Evolutionary conservation across 2,113 vertebrate species (phyloP).

Genomic region (Hemichromis elongatus): DNA sequence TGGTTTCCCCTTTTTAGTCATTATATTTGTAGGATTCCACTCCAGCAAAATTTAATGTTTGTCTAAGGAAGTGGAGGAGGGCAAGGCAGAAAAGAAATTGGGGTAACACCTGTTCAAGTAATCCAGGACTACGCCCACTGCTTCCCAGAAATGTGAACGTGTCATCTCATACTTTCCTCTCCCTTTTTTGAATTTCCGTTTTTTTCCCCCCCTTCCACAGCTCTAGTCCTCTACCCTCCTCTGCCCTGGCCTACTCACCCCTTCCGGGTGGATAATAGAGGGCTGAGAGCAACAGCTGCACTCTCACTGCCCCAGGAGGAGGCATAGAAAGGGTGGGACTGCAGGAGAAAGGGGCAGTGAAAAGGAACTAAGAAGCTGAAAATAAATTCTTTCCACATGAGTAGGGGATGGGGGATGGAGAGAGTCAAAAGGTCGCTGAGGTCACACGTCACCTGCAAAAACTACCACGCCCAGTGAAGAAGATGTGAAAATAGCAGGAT

Average conservation of each 20-base stretch:
- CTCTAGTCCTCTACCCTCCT: background rate
- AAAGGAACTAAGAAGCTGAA: constrained; percentile 36
- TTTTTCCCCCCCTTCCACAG: background rate
- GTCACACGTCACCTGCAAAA: constrained; percentile 29
- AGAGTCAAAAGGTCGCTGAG: constrained; percentile 17
- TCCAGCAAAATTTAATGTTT: background rate
- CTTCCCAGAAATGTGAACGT: constrained; percentile 42
- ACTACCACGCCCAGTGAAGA: background rate
- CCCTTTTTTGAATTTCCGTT: background rate
- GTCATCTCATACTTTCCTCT: constrained; percentile 26
- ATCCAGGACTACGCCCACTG: constrained; percentile 32
- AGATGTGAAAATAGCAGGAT: background rate
- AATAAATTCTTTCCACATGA: constrained; percentile 46
- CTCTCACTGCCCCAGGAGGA: constrained; percentile 49
- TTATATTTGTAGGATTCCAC: background rate
- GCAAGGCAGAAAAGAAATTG: constrained; percentile 15
- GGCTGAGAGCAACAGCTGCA: constrained; percentile 61
- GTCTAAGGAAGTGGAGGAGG: constrained; percentile 51
- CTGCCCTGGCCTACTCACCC: background rate
- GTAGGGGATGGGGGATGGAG: background rate
- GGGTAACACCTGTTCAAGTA: constrained; percentile 51
- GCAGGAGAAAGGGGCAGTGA: background rate
- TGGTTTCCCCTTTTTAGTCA: background rate
- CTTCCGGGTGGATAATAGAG: constrained; percentile 7
- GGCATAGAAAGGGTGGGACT: background rate